Conservation (phyloP, 2,113 vertebrate genomes). For the Oreochromis aureus region DNA sequence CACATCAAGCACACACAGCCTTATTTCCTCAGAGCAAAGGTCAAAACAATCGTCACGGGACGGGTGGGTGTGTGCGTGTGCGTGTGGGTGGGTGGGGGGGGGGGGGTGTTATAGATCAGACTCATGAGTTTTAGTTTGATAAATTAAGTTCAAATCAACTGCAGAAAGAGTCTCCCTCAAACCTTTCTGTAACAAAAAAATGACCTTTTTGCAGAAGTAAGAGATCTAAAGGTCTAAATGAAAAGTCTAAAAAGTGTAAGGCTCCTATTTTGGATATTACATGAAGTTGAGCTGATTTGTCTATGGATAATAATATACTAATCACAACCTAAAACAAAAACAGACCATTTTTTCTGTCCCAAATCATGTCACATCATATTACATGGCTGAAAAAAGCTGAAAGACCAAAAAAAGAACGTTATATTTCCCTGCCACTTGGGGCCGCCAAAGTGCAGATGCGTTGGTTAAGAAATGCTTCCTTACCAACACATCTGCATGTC, state of each 20-base stretch:
- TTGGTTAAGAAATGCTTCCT: neutral
- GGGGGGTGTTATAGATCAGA: neutral
- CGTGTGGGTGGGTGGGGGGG: neutral
- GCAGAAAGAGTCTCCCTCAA: neutral
- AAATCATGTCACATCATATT: neutral
- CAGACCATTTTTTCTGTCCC: neutral
- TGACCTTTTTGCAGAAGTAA: neutral
- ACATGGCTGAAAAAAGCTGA: neutral
- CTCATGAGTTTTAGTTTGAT: conserved; percentile 12
- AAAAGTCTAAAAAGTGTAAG: neutral
- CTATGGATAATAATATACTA: neutral
- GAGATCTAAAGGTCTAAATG: neutral
- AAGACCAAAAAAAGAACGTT: neutral
- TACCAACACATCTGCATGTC: neutral
- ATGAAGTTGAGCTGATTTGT: neutral
- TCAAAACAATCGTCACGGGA: conserved; percentile 56
- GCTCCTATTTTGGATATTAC: neutral
- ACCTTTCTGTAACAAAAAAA: neutral
- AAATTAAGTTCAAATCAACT: conserved; percentile 13
- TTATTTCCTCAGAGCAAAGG: conserved; percentile 66
- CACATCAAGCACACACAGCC: conserved; percentile 58
- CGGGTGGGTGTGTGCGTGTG: neutral
- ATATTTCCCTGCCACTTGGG: conserved; percentile 13
- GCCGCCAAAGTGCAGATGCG: conserved; percentile 4
- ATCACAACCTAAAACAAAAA: neutral